Base-by-base conservation (phyloP, 2,797 vertebrate genomes). In the Catamblyrhynchus diadema region DNA sequence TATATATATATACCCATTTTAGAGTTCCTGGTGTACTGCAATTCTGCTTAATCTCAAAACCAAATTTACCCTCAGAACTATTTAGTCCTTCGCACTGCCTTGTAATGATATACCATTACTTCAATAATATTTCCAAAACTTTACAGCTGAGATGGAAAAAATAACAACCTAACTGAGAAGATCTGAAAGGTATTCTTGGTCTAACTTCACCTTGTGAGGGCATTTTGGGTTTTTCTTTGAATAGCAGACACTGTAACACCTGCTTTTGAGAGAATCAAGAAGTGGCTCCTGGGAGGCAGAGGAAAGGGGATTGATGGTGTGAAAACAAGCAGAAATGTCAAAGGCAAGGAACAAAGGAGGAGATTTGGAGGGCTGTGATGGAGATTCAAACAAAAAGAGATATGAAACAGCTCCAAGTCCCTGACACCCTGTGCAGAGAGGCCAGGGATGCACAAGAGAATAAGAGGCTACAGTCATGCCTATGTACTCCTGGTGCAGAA, bases 241-340 rank as follows among this genome's bases (percentile, higher is more conserved):
- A 30, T 22, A 62, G 44, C 44, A 87, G 60, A 84, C 69, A 61
- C 10, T 18, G 3, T n/a, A 90, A 75, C 30, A 85, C 30, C 44
- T 59, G 22, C 44, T 67, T 88, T 66, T 2, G 9, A 62, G 24
- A 79, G 62, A 92, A 79, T 15, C 28, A 57, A 39, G n/a, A 73
- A 77, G 19, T 12, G 13, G 19, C 17, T 94, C 23, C 27, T 60
- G 35, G 57, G 45, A 90, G n/a, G 23, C 50, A 88, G 69, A 81
- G 54, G 14, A 71, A 71, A 62, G 37, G 25, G 35, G 22, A 48
- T 16, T 77, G 47, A 45, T 56, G 30, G 32, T 48, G 23, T 25
- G 73, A 22, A 74, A 87, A 88, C 47, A 83, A 60, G 23, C 14
- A 88, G 44, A 66, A 85, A 75, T 37, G 67, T 70, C 79, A 87